Evolutionary conservation across 2,797 vertebrate species (phyloP).

Genomic region (Spondyliosoma cantharus): DNA sequence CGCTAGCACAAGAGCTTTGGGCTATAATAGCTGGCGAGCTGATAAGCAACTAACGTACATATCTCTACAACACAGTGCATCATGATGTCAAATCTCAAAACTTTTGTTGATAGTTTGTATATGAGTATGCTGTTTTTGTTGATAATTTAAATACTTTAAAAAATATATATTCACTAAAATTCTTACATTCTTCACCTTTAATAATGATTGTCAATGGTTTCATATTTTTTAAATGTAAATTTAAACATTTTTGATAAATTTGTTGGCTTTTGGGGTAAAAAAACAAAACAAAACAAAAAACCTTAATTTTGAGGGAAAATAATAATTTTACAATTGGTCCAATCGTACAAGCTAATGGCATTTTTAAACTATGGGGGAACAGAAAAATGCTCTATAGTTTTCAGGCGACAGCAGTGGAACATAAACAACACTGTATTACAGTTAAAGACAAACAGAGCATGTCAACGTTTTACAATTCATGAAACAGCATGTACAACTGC

Average conservation of each 20-base stretch:
- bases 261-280: neutral
- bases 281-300: neutral
- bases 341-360: neutral
- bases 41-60: too few species aligned
- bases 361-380: neutral
- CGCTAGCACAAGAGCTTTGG: too few species aligned
- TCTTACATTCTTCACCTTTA: too few species aligned
- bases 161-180: too few species aligned
- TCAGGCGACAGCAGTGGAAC: slow-evolving; percentile 73
- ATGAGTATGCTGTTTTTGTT: too few species aligned
- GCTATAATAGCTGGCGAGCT: too few species aligned
- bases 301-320: neutral
- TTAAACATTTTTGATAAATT: neutral
- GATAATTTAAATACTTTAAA: too few species aligned
- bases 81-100: too few species aligned
- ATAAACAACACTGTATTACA: slow-evolving; percentile 83
- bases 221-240: neutral
- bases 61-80: too few species aligned
- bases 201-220: neutral
- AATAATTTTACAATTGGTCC: neutral
- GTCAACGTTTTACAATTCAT: slow-evolving; percentile 62
- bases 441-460: slow-evolving; percentile 81
- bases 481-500: slow-evolving; percentile 55
- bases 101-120: too few species aligned
- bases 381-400: neutral